Evolutionary conservation across 1,140 invertebrate genomes (phyloP), one percentile per base, ranked within the genome.

Genomic region (Sarcophaga peregrina): DNA sequence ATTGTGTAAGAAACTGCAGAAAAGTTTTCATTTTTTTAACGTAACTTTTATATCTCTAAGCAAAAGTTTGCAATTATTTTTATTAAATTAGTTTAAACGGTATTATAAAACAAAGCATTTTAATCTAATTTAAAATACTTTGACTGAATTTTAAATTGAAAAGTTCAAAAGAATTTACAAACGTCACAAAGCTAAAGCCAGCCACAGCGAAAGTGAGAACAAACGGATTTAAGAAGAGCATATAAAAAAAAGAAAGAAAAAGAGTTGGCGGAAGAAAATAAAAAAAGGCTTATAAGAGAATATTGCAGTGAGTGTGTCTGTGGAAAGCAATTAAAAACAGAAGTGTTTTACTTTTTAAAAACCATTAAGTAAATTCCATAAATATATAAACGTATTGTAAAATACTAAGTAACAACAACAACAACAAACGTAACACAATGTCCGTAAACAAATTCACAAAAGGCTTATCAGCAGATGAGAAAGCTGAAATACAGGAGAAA

Each of bases 401-500:
- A 37, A 37, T 52, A 15, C 25, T 25, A n/a, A 62, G n/a, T n/a
- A n/a, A 62, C 78, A 62, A 52, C 45, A 20, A 80, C 20, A 68
- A 68, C 50, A 74, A 73, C 62, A 62, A 58, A 25, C 86, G 68
- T 68, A 86, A 88, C 85, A 89, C 89, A 88, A 86, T 88, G 86
- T 85, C 88, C 81, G 47, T 84, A 54, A 90, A 89, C 80, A 90
- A 90, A 87, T 89, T 89, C 83, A 88, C 88, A 83, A 90, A 89
- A 90, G 88, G 85, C 80, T 84, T 90, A 82, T 90, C 88, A 83
- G 88, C 86, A 85, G 88, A 90, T 85, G 88, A 90, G 86, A 90
- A 90, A 83, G 85, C 88, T 62, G 88, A 90, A 86, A 90, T 90
- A 85, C 88, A 89, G 85, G 88, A 90, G 86, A 90, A 90, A 88